phyloP scores from a whole-genome alignment of 2,797 vertebrate genomes.

The Podarcis siculus region DNA sequence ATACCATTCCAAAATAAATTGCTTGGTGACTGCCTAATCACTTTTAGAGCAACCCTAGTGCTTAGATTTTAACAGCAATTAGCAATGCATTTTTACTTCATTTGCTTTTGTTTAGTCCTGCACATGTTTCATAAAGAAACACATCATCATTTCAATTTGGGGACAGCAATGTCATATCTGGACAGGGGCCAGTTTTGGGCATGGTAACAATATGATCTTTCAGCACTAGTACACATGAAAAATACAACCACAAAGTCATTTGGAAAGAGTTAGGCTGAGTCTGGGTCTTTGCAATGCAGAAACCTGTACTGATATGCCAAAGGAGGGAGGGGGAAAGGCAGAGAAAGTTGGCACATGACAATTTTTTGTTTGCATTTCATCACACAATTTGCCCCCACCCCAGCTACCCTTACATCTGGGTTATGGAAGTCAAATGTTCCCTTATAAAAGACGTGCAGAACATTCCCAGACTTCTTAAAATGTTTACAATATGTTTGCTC shows the following conservation, averaged over 20 bases:
- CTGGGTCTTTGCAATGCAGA: background rate
- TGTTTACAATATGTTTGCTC: constrained; percentile 24
- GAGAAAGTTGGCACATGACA: rapidly evolving
- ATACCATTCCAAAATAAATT: background rate
- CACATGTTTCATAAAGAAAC: background rate
- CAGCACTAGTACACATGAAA: background rate
- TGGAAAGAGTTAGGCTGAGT: background rate
- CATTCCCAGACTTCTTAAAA: constrained; percentile 43
- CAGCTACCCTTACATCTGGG: constrained; percentile 25
- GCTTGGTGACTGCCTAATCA: background rate
- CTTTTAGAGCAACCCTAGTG: background rate
- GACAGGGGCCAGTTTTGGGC: background rate
- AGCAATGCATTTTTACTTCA: background rate
- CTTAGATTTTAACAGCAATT: background rate
- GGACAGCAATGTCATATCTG: background rate
- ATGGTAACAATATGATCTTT: background rate
- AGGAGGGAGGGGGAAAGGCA: background rate
- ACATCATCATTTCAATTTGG: background rate
- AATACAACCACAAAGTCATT: background rate
- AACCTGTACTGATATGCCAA: background rate
- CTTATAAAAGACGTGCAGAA: constrained; percentile 5
- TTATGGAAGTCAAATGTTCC: constrained; percentile 44
- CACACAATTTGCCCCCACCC: background rate
- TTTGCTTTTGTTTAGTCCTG: background rate
- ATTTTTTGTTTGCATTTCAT: constrained; percentile 14